Evolutionary conservation across 2,113 vertebrate species (phyloP), one percentile per base, ranked within the genome.

Genomic region (Myxocyprinus asiaticus): DNA sequence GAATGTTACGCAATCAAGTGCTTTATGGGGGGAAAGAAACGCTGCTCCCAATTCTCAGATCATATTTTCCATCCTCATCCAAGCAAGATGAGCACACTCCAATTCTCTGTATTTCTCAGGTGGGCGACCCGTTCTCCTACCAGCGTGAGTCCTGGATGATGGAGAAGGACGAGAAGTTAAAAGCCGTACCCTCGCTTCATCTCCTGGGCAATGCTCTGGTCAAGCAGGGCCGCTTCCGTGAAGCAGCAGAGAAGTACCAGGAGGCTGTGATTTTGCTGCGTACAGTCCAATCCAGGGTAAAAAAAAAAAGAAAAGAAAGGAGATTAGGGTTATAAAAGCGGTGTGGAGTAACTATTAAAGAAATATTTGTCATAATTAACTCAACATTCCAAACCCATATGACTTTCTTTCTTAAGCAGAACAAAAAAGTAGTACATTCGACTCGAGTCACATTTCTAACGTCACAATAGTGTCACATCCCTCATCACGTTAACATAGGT

Each of bases 81-180:
- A 50, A 42, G 59, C 62, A 22, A 7, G 73, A 56, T 17, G 1
- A 47, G 15, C 67, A 56, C 11, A 33, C 45, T 67, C 12, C n/a
- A 66, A 44, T 56, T 80, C 12, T 56, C 11, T 80, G 33, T 76
- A 42, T 55, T 48, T 0, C 7, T 59, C 86, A 95, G 95, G 95
- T 96, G 47, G 95, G 95, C 58, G 95, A 95, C 43, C 93, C 94
- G 50, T 89, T 92, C 0, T 94, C 94, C 0, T 96, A 96, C 89
- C 90, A 94, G 61, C 91, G 93, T 4, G 95, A 96, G 86, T 95
- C 95, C 0, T 96, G 95, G 95, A 94, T 95, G 86, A 96, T 96
- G 95, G 95, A 88, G 73, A 95, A 93, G 47, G 94, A 96, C 64
- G 95, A 96, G 88, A 96, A 96, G 90, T 88, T 96, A 85, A 83